Conservation (phyloP, 2,113 vertebrate genomes). For the Malurus alboscapulatus region DNA sequence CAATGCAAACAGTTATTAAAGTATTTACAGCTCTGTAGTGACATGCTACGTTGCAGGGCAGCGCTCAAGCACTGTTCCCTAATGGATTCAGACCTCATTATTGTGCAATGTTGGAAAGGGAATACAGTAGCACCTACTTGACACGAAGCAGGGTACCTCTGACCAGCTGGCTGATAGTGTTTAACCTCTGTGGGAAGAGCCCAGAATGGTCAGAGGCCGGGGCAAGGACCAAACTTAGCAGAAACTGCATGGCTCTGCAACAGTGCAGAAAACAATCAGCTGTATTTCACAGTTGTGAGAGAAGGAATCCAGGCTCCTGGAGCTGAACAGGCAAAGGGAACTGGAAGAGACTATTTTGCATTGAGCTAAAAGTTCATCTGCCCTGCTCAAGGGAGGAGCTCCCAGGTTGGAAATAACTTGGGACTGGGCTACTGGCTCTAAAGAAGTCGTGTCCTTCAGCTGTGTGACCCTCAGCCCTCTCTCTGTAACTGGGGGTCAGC, state of each 20-base stretch:
- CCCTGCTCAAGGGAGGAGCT: neutral
- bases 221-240: neutral
- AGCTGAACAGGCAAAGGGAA: neutral
- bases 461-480: neutral
- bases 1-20: neutral
- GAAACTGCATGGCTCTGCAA: fast-evolving
- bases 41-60: neutral
- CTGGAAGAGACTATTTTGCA: neutral
- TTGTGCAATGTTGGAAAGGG: neutral
- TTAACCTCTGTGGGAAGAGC: neutral
- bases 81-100: neutral
- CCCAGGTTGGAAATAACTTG: neutral
- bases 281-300: neutral
- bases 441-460: neutral
- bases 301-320: neutral
- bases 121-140: neutral
- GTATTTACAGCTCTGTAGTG: neutral
- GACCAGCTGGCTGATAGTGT: neutral
- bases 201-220: neutral
- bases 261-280: neutral
- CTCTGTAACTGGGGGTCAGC: fast-evolving
- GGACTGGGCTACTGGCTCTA: neutral
- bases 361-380: neutral
- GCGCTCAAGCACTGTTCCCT: neutral
- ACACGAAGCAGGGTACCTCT: neutral